These are phyloP conservation scores for Cephus spinipes DNA, from an alignment of 2,888 invertebrate species.

Conservation along the genomic window DNA sequence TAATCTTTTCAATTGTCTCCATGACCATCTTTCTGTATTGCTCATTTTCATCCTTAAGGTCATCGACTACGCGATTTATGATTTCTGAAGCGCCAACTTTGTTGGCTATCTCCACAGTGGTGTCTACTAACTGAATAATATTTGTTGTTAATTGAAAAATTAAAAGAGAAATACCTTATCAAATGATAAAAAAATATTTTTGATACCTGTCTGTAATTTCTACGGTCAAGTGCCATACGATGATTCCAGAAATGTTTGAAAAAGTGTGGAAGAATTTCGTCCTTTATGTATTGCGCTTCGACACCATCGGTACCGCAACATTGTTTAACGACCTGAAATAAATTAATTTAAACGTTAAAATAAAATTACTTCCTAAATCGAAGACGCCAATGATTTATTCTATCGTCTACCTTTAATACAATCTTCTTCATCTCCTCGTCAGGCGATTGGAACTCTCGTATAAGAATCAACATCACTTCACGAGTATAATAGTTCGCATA, in stretches of 20 bases:
- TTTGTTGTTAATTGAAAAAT: conserved; percentile 8
- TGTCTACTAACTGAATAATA: conserved; percentile 85
- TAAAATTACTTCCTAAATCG: neutral
- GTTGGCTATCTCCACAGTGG: conserved; percentile 99
- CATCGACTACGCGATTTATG: conserved; percentile 97
- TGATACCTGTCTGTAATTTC: conserved; percentile 92
- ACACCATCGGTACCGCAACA: conserved; percentile 99
- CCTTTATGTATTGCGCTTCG: conserved; percentile 98
- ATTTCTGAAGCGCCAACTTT: conserved; percentile 99
- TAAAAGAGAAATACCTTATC: conserved; percentile 6
- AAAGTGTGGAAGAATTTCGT: conserved; percentile 98
- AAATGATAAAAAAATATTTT: neutral
- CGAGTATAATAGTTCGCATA: conserved; percentile 99
- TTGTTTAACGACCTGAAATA: conserved; percentile 91
- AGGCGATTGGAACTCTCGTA: conserved; percentile 99
- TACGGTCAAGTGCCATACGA: conserved; percentile 97
- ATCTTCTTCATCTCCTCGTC: conserved; percentile 99
- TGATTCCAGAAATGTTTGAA: conserved; percentile 99
- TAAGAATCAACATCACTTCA: conserved; percentile 98
- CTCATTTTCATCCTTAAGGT: conserved; percentile 99
- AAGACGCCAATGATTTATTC: neutral
- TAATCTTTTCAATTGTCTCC: conserved; percentile 99
- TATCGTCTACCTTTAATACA: conserved; percentile 84
- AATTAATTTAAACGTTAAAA: neutral
- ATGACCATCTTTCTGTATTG: conserved; percentile 99